phyloP scores from a whole-genome alignment of 64 coral and sea anemone species.

The Porites australiensis region DNA sequence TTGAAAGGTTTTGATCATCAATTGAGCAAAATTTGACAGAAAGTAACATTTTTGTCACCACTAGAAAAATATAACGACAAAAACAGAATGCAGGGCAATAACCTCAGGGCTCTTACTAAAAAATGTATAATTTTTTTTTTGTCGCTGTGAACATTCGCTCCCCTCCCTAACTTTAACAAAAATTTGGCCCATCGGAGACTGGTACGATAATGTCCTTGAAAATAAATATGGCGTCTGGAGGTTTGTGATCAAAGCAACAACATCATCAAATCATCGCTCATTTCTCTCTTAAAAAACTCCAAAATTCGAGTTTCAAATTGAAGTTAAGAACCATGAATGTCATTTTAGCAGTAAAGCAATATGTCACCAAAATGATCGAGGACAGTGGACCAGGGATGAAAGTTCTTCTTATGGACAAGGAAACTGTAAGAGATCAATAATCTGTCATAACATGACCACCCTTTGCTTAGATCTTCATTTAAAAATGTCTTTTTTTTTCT shows the following conservation, averaged over 20 bases:
- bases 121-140: too few species aligned
- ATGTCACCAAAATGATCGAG: conserved; percentile 97
- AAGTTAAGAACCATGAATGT: conserved; percentile 80
- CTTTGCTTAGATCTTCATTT: too few species aligned
- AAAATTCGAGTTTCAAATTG: background rate
- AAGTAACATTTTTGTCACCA: too few species aligned
- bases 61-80: too few species aligned
- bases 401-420: conserved; percentile 97
- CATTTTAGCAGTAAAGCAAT: conserved; percentile 97
- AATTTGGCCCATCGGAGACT: background rate
- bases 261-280: background rate
- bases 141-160: too few species aligned
- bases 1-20: too few species aligned
- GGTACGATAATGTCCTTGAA: conserved; percentile 32
- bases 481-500: too few species aligned
- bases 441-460: background rate
- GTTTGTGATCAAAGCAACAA: conserved; percentile 2
- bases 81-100: too few species aligned
- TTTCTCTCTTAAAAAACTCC: background rate
- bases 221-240: conserved; percentile 86
- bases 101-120: too few species aligned
- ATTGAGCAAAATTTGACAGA: too few species aligned
- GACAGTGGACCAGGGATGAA: conserved; percentile 96
- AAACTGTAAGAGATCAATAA: conserved; percentile 75
- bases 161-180: too few species aligned